Evolutionary conservation across 2,888 invertebrate species (phyloP), one percentile per base, ranked within the genome.

Genomic region (Epiblema foenella): DNA sequence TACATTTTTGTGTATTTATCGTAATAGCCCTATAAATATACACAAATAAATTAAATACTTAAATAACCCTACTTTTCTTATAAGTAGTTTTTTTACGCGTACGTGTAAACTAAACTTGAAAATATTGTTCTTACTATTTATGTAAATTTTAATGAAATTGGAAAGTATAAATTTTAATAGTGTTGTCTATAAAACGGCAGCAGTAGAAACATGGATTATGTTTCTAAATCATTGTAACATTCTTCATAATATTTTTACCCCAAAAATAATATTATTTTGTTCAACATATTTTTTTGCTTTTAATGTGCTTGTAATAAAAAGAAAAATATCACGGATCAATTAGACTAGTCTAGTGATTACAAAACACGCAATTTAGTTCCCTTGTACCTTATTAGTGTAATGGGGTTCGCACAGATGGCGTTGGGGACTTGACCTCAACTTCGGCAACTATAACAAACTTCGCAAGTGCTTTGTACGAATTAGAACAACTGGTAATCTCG

Each of bases 381-480:
- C 62, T 57, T 29, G 60, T 18, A 54, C 39, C 42, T 33, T 59
- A 39, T 62, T 71, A 71, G 71, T 71, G 66, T 51, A 62, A 62
- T 57, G 67, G 62, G 57, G 18, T n/a, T 62, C 57, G 9, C 67
- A 71, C 49, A 71, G 71, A 67, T 71, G 71, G 71, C 71, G 66
- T 29, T 57, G 29, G 59, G 56, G 71, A 66, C 65, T 70, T 70
- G 70, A 70, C 70, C 70, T 54, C 65, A 65, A 70, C 70, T 70
- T 70, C 59, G 70, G 59, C 17, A 70, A 70, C 70, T 70, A n/a
- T n/a, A 70, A 39, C 64, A 46, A 70, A 70, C 70, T 70, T 65
- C 60, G 52, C 68, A 56, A 68, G 68, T 42, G 65, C 59, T 70
- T 66, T 60, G 65, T 52, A 54, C 52, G 56, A 66, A 66, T 69